These are phyloP conservation scores for Garra rufa DNA, from an alignment of 2,113 vertebrate species.

Conservation along the genomic window DNA sequence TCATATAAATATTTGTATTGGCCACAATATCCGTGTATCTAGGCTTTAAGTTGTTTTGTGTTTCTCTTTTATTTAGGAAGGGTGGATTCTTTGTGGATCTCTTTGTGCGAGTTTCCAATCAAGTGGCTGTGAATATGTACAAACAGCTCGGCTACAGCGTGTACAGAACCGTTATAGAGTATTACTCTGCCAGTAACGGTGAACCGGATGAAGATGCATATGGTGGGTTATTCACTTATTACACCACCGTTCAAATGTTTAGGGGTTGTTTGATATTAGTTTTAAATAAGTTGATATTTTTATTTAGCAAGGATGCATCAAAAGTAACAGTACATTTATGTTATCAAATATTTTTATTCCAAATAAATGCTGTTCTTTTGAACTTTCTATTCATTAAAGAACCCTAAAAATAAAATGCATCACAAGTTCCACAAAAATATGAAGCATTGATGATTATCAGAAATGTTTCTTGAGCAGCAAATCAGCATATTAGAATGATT, in stretches of 20 bases:
- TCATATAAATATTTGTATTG: not conserved
- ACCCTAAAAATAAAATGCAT: not conserved
- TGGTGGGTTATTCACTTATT: constrained; percentile 72
- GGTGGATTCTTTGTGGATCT: constrained; percentile 97
- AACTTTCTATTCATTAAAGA: not conserved
- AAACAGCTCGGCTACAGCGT: constrained; percentile 95
- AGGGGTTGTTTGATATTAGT: not conserved
- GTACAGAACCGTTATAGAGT: constrained; percentile 93
- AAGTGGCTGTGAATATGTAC: constrained; percentile 98
- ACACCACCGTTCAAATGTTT: not conserved
- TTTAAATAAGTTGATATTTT: not conserved
- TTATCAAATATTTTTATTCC: not conserved
- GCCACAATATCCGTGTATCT: not conserved
- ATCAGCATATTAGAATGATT: not conserved
- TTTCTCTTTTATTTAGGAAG: constrained; percentile 77
- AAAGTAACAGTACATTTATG: not conserved
- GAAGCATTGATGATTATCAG: not conserved
- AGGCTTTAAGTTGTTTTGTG: not conserved
- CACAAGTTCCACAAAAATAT: not conserved
- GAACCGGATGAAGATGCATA: constrained; percentile 96
- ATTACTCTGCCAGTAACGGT: constrained; percentile 94
- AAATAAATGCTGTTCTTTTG: not conserved
- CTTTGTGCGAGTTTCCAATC: constrained; percentile 96
- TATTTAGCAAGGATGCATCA: not conserved
- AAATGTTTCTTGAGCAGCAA: not conserved